These are phyloP conservation scores for Caenorhabditis parvicauda DNA, from an alignment of 2,888 invertebrate species.

Conservation along the genomic window DNA sequence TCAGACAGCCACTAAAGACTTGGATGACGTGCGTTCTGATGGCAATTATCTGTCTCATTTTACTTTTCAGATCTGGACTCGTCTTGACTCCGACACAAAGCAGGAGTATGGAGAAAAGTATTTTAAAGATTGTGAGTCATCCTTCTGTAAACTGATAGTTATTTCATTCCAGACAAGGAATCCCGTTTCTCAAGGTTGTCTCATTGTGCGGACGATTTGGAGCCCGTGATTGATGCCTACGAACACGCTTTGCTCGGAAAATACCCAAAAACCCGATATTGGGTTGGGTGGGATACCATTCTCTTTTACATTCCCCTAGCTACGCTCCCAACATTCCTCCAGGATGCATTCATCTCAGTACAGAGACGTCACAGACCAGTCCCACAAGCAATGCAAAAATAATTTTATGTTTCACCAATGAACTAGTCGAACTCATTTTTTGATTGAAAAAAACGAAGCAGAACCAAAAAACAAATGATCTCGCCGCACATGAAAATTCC, in stretches of 20 bases:
- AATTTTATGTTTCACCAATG: no score
- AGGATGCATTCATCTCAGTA: slow-evolving; percentile 33
- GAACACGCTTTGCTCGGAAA: slow-evolving; percentile 36
- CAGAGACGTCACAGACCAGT: slow-evolving; percentile 32
- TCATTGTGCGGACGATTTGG: slow-evolving; percentile 32
- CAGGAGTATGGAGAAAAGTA: slow-evolving; percentile 34
- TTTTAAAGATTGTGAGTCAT: slow-evolving; percentile 33
- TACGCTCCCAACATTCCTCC: slow-evolving; percentile 43
- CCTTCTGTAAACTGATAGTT: not conserved
- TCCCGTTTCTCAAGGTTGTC: slow-evolving; percentile 38
- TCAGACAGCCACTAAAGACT: slow-evolving; percentile 39
- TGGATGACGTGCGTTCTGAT: slow-evolving; percentile 19
- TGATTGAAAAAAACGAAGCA: no score
- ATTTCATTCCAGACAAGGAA: slow-evolving; percentile 28
- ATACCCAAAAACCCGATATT: slow-evolving; percentile 40
- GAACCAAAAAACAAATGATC: no score
- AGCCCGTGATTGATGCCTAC: slow-evolving; percentile 40
- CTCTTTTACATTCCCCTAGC: slow-evolving; percentile 45
- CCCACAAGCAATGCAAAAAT: slow-evolving; percentile 22
- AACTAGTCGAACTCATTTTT: no score
- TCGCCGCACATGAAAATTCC: no score
- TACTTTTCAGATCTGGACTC: slow-evolving; percentile 22
- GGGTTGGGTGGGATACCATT: slow-evolving; percentile 43
- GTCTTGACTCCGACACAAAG: slow-evolving; percentile 26
- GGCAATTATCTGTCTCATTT: not conserved